Conservation (phyloP, 1,140 invertebrate species). For the Drosophila baimaii region DNA sequence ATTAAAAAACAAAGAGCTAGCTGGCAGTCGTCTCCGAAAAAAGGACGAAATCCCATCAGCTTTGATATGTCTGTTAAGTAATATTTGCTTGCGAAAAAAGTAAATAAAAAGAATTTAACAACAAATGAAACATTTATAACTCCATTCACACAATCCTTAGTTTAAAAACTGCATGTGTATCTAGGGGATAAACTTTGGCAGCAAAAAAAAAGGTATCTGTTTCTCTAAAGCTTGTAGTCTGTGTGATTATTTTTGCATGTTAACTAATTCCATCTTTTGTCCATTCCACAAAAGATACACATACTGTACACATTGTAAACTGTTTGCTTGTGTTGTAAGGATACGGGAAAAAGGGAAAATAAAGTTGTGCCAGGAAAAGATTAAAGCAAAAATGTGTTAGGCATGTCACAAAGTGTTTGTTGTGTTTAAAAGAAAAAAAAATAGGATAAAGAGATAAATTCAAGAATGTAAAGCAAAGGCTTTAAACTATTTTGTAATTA, state of each 20-base stretch:
- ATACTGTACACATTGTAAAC: slow-evolving; percentile 7
- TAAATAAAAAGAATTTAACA: slow-evolving; percentile 18
- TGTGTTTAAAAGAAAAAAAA: background rate
- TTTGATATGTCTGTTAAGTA: slow-evolving; percentile 52
- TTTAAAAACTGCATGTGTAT: slow-evolving; percentile 18
- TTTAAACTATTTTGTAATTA: background rate
- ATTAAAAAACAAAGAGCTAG: slow-evolving; percentile 58
- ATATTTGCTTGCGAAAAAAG: slow-evolving; percentile 28
- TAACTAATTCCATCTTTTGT: slow-evolving; percentile 43
- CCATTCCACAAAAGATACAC: slow-evolving; percentile 22
- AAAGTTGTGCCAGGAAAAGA: slow-evolving; percentile 18
- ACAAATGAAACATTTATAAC: slow-evolving; percentile 26
- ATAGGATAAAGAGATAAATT: too few relatives aligned
- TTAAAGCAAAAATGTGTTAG: slow-evolving; percentile 13
- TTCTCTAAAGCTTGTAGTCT: slow-evolving; percentile 2
- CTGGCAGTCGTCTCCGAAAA: slow-evolving; percentile 11
- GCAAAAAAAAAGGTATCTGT: slow-evolving; percentile 23
- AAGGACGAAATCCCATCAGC: slow-evolving; percentile 45
- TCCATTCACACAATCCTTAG: slow-evolving; percentile 11
- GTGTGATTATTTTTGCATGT: slow-evolving; percentile 46
- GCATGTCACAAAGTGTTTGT: background rate
- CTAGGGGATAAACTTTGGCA: slow-evolving; percentile 32
- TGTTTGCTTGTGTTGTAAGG: background rate
- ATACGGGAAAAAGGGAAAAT: slow-evolving; percentile 1
- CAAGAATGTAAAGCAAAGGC: background rate